Evolutionary conservation across 1,140 invertebrate genomes (phyloP).

Genomic region (Psilanteris sp.): DNA sequence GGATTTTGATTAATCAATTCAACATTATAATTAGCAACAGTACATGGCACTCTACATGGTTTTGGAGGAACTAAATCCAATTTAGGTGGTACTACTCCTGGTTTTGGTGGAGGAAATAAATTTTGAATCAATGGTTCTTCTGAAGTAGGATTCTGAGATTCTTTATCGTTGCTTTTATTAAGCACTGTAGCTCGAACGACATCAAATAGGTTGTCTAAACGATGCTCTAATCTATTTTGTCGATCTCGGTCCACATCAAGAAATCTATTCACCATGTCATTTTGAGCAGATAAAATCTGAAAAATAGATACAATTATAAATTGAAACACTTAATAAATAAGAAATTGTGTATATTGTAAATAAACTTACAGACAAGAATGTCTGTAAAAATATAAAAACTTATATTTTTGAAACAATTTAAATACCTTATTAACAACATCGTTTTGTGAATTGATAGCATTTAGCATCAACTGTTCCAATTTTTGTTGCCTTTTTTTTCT

Average conservation of each 20-base stretch:
- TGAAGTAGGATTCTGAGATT: constrained; percentile 29
- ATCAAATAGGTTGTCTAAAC: constrained; percentile 75
- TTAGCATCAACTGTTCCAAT: constrained; percentile 74
- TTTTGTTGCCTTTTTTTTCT: constrained; percentile 77
- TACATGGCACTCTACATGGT: constrained; percentile 77
- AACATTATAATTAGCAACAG: constrained; percentile 65
- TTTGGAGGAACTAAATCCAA: constrained; percentile 77
- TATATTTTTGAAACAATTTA: no score
- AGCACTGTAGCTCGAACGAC: constrained; percentile 73
- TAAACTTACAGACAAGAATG: no score
- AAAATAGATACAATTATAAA: no score
- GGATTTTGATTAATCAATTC: constrained; percentile 73
- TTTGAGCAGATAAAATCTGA: constrained; percentile 77
- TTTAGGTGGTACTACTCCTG: constrained; percentile 74
- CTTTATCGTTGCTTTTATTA: constrained; percentile 67
- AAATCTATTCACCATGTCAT: constrained; percentile 74
- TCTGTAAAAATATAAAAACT: no score
- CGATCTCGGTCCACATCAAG: constrained; percentile 76
- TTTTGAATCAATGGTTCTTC: constrained; percentile 69
- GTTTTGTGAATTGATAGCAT: constrained; percentile 77
- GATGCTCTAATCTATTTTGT: constrained; percentile 74
- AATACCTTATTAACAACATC: constrained; percentile 79
- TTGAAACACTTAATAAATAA: no score
- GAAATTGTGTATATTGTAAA: no score
- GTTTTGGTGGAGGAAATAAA: constrained; percentile 74